Percentiles rank a stretch among this genome's conserved stretches.
Conservation (phyloP, 2,797 vertebrate genomes). For the Pseudochirops corinnae region DNA sequence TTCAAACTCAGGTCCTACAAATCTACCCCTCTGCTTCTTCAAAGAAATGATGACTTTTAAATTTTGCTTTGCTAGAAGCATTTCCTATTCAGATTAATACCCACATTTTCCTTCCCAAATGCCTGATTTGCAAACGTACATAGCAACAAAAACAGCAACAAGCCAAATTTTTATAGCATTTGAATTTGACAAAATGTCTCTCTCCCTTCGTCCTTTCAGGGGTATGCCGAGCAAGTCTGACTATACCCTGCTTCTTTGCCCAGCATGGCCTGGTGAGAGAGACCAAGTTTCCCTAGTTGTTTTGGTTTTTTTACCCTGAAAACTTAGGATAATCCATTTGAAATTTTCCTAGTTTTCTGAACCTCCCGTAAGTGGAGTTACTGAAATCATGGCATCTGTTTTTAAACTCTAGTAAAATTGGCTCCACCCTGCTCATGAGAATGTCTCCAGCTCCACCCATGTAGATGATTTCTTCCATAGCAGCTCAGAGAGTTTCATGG, state of each 20-base stretch:
- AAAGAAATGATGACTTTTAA: background rate
- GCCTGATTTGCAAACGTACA: background rate
- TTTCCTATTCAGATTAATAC: background rate
- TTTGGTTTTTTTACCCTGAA: background rate
- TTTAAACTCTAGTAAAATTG: constrained; percentile 28
- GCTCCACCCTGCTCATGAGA: background rate
- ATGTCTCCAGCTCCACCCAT: background rate
- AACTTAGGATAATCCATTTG: constrained; percentile 17
- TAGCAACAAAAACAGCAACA: background rate
- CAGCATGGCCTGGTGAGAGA: background rate
- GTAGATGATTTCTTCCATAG: background rate
- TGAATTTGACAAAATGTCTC: background rate
- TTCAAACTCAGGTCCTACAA: background rate
- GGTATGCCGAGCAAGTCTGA: background rate
- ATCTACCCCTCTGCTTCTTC: background rate
- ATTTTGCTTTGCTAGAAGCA: background rate
- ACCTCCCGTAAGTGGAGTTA: constrained; percentile 1
- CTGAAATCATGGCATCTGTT: constrained; percentile 4
- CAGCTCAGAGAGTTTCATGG: background rate
- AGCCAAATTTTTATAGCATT: background rate
- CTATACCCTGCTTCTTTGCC: background rate
- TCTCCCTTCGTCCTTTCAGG: background rate
- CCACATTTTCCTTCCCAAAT: background rate
- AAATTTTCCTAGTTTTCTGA: constrained; percentile 2
- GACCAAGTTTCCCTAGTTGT: background rate